A percentile compares a stretch with the other conserved stretches of the same genome.
Evolutionary conservation across 2,888 invertebrate genomes (phyloP).

Genomic region (Meteorus colon): DNA sequence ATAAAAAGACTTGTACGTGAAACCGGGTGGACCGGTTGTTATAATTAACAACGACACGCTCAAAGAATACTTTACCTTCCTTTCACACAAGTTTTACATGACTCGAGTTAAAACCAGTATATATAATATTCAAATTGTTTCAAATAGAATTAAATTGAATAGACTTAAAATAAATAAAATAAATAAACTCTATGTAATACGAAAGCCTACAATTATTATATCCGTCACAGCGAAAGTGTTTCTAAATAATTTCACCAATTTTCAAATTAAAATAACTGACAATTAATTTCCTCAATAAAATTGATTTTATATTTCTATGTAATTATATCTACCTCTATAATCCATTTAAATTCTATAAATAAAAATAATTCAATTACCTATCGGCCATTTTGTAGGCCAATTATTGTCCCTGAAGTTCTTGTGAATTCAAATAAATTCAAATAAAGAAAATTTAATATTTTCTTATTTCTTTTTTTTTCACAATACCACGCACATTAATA

Average conservation of each 20-base stretch:
- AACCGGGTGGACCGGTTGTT: constrained; percentile 8
- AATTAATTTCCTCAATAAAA: not conserved
- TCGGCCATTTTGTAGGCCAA: constrained; percentile 27
- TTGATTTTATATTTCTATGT: no score
- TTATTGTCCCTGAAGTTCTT: not conserved
- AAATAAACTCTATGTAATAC: not conserved
- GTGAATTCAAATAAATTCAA: not conserved
- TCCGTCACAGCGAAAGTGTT: not conserved
- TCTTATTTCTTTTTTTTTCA: not conserved
- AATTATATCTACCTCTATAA: not conserved
- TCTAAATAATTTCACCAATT: not conserved
- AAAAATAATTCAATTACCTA: constrained; percentile 25
- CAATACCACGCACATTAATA: not conserved
- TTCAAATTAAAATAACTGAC: not conserved
- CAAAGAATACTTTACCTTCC: not conserved
- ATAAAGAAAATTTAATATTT: not conserved
- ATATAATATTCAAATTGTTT: constrained; percentile 7
- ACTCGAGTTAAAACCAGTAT: not conserved
- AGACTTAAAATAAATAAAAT: not conserved
- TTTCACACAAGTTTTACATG: not conserved
- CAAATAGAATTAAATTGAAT: not conserved
- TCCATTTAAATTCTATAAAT: not conserved
- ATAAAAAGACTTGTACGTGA: not conserved
- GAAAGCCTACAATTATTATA: not conserved
- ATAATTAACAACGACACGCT: constrained; percentile 5